Conservation (phyloP, 1,140 invertebrate species). For the Drosophila nigrodunni region DNA sequence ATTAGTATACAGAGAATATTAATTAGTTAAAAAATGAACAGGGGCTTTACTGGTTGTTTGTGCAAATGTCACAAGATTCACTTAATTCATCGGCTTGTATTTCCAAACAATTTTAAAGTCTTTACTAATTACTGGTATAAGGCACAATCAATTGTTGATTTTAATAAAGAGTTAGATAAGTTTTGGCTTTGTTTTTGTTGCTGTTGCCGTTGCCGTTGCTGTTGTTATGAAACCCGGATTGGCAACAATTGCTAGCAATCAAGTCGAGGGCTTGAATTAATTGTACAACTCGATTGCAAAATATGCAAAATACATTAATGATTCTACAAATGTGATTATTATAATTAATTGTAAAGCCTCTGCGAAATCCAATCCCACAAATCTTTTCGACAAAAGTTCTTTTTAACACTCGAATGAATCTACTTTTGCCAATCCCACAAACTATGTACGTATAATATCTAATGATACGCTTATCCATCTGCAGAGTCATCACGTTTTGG, state of each 20-base stretch:
- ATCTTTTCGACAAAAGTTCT: conserved; percentile 35
- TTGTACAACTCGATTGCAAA: conserved; percentile 41
- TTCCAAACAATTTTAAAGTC: conserved; percentile 10
- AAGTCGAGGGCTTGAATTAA: conserved; percentile 32
- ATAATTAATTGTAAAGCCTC: conserved; percentile 44
- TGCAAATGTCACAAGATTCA: background rate
- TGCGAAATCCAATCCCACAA: conserved; percentile 48
- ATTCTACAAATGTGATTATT: conserved; percentile 34
- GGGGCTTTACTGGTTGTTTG: conserved; percentile 4
- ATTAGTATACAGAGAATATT: no score
- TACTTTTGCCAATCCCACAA: conserved; percentile 12
- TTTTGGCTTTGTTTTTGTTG: conserved; percentile 5
- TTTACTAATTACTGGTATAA: conserved; percentile 14
- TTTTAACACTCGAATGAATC: background rate
- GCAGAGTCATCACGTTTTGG: conserved; percentile 39
- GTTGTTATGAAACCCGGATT: conserved; percentile 43
- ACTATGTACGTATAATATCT: background rate
- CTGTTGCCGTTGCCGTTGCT: background rate
- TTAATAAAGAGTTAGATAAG: conserved; percentile 35
- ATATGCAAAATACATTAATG: conserved; percentile 65
- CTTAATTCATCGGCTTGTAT: background rate
- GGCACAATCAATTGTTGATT: conserved; percentile 31
- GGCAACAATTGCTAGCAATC: conserved; percentile 40
- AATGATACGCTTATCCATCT: conserved; percentile 14
- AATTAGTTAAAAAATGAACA: background rate